phyloP scores from a whole-genome alignment of 2,797 vertebrate genomes.

The Acipenser ruthenus region DNA sequence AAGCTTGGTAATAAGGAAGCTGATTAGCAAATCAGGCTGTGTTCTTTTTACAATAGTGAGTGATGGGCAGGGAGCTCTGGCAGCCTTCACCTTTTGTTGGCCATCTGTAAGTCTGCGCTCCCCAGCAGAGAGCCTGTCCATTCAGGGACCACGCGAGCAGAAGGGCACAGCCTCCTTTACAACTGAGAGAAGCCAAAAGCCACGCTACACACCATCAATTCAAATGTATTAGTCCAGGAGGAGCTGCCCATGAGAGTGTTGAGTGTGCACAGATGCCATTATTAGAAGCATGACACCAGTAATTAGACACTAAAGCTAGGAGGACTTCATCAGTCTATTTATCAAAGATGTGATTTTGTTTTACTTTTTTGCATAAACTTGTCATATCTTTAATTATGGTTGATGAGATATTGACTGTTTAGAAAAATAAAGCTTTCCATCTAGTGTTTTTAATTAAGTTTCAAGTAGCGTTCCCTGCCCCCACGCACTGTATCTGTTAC shows the following conservation, averaged over 20 bases:
- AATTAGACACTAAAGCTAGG: conserved; percentile 60
- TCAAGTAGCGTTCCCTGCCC: conserved; percentile 21
- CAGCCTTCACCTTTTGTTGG: conserved; percentile 72
- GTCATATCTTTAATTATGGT: conserved; percentile 41
- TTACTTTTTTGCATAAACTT: conserved; percentile 40
- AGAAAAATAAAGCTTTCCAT: conserved; percentile 39
- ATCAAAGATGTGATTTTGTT: conserved; percentile 44
- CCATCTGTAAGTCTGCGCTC: conserved; percentile 73
- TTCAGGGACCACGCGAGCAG: conserved; percentile 61
- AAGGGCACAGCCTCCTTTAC: conserved; percentile 51
- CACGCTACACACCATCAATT: conserved; percentile 64
- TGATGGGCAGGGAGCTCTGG: conserved; percentile 44
- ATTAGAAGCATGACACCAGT: conserved; percentile 50
- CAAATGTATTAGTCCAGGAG: conserved; percentile 72
- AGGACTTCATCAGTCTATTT: conserved; percentile 56
- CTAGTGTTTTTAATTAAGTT: conserved; percentile 46
- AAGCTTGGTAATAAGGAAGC: conserved; percentile 58
- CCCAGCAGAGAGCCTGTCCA: conserved; percentile 47
- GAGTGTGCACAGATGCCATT: conserved; percentile 61
- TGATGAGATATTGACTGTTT: conserved; percentile 36
- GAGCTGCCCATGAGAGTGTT: conserved; percentile 59
- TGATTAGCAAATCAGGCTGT: conserved; percentile 67
- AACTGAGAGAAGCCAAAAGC: conserved; percentile 50
- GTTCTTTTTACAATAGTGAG: conserved; percentile 54
- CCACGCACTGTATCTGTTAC: no score